Conservation (phyloP, 2,113 vertebrate species). For the Phyllostomus hastatus region DNA sequence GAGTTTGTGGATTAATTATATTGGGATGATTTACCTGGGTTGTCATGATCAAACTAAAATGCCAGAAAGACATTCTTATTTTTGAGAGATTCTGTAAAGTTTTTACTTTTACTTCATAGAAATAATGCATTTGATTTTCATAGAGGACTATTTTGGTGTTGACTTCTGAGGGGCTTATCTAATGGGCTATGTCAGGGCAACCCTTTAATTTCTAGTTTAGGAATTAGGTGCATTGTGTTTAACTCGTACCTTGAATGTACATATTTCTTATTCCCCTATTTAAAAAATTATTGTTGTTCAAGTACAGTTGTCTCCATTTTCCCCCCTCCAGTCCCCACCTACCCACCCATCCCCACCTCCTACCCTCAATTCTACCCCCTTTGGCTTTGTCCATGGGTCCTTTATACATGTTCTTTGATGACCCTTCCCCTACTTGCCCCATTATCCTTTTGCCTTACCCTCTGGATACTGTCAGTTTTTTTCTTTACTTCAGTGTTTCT, state of each 20-base stretch:
- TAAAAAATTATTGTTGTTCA: not conserved
- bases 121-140: not conserved
- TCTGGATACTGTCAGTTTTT: too few relatives aligned
- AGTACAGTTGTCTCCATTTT: too few relatives aligned
- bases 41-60: slow-evolving; percentile 34
- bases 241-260: not conserved
- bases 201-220: slow-evolving; percentile 1
- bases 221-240: not conserved
- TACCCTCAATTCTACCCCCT: too few relatives aligned
- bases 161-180: not conserved
- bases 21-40: slow-evolving; percentile 9
- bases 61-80: not conserved
- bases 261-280: not conserved
- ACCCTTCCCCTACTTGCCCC: too few relatives aligned
- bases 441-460: too few relatives aligned
- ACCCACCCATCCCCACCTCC: too few relatives aligned
- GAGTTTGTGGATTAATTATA: slow-evolving; percentile 41
- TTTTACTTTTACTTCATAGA: not conserved
- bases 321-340: too few relatives aligned
- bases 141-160: not conserved
- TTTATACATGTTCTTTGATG: too few relatives aligned
- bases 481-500: too few relatives aligned
- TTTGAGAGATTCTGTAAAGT: not conserved
- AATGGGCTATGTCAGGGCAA: not conserved
- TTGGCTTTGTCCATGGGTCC: too few relatives aligned